phyloP scores from a whole-genome alignment of 2,888 invertebrate species.

The Notodonta dromedarius region DNA sequence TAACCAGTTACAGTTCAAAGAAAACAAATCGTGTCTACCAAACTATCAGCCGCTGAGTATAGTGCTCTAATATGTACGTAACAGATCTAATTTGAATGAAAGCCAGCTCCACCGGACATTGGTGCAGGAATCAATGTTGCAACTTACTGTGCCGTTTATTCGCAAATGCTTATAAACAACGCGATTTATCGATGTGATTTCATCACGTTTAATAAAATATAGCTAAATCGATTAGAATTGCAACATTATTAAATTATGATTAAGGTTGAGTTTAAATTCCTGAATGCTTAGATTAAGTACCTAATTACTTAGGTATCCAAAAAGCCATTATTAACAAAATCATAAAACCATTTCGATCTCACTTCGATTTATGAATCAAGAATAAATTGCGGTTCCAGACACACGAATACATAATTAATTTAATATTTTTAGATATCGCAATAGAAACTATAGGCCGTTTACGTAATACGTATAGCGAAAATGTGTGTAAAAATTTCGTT shows the following conservation, averaged over 20 bases:
- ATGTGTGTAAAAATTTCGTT: conserved; percentile 17
- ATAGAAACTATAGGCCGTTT: conserved; percentile 10
- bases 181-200: conserved; percentile 2
- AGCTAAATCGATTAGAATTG: not conserved
- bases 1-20: not conserved
- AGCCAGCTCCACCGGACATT: conserved; percentile 18
- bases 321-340: no score
- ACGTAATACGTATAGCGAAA: conserved; percentile 14
- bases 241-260: no score
- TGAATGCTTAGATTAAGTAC: not conserved
- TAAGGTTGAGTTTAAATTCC: not conserved
- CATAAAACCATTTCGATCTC: not conserved
- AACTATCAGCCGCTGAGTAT: conserved; percentile 13
- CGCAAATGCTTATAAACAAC: conserved; percentile 2
- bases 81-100: conserved; percentile 21
- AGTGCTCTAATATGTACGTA: not conserved
- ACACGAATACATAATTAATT: not conserved
- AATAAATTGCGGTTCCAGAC: not conserved
- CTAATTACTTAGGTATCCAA: no score
- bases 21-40: conserved; percentile 11
- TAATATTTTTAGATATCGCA: conserved; percentile 4
- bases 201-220: conserved; percentile 4
- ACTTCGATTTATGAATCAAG: not conserved
- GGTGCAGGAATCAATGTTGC: conserved; percentile 21
- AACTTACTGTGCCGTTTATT: conserved; percentile 16